A percentile compares a stretch with the other conserved stretches of the same genome.
Conservation (phyloP, 2,888 invertebrate species). For the Erynnis tages region DNA sequence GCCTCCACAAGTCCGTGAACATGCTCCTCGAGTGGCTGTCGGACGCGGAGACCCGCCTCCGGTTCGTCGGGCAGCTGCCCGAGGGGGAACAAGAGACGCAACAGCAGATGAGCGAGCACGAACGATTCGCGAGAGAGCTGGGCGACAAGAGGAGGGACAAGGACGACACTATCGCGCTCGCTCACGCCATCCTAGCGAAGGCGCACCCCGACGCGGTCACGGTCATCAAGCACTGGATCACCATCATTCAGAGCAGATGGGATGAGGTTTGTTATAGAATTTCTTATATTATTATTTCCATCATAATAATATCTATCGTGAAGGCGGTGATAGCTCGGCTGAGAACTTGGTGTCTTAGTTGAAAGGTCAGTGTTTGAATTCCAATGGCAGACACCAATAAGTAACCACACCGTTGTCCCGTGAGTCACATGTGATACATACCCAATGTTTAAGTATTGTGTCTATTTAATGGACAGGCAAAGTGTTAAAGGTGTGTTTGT, state of each 20-base stretch:
- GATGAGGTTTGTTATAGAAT: constrained; percentile 91
- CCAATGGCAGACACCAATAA: too few species aligned
- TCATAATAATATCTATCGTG: too few species aligned
- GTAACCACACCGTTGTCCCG: too few species aligned
- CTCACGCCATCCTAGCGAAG: constrained; percentile 92
- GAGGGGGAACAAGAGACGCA: constrained; percentile 95
- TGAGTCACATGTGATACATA: too few species aligned
- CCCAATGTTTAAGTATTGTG: too few species aligned
- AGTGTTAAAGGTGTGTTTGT: too few species aligned
- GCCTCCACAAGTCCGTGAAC: constrained; percentile 96
- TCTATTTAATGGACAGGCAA: too few species aligned
- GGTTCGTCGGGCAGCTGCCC: constrained; percentile 95
- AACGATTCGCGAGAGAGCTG: constrained; percentile 91
- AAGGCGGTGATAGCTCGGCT: too few species aligned
- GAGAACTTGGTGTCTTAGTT: too few species aligned
- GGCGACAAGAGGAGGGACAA: constrained; percentile 92
- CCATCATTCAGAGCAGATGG: constrained; percentile 97
- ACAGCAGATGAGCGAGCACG: constrained; percentile 92
- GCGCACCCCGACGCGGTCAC: constrained; percentile 99
- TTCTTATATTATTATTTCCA: too few species aligned
- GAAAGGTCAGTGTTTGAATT: too few species aligned
- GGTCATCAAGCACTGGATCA: constrained; percentile 99
- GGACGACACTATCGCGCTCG: constrained; percentile 91
- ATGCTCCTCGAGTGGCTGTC: constrained; percentile 97
- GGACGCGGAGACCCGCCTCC: constrained; percentile 95